Conservation (phyloP, 2,888 invertebrate genomes). For the Parnassius smintheus region DNA sequence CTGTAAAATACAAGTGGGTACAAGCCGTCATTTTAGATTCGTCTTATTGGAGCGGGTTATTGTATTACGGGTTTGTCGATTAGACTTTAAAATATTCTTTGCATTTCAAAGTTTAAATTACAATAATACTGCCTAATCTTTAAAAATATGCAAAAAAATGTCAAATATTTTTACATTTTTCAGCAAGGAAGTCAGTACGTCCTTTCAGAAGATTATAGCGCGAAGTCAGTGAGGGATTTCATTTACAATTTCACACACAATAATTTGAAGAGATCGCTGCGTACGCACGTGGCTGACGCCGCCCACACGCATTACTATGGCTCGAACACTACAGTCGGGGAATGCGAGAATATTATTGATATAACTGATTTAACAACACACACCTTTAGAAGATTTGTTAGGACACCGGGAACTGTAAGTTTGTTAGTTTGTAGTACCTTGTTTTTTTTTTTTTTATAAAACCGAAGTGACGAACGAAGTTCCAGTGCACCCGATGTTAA, state of each 20-base stretch:
- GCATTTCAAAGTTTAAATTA: no score
- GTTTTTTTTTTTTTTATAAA: no score
- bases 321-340: conserved; percentile 46
- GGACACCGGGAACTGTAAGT: conserved; percentile 82
- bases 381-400: conserved; percentile 83
- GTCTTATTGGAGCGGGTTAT: no score
- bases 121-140: no score
- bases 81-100: no score
- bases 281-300: conserved; percentile 58
- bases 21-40: no score
- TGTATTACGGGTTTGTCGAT: no score
- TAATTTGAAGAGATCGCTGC: conserved; percentile 59
- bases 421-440: no score
- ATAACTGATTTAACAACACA: conserved; percentile 84
- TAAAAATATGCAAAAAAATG: no score
- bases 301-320: conserved; percentile 69
- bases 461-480: no score
- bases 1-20: no score
- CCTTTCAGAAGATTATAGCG: conserved; percentile 75
- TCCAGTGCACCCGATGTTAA: no score
- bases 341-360: conserved; percentile 58
- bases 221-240: conserved; percentile 74
- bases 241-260: conserved; percentile 76
- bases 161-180: conserved; percentile 30
- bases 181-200: conserved; percentile 87